A percentile compares a stretch with the other conserved stretches of the same genome.
Evolutionary conservation across 1,140 invertebrate species (phyloP).

Genomic region (Drosophila sechellia): DNA sequence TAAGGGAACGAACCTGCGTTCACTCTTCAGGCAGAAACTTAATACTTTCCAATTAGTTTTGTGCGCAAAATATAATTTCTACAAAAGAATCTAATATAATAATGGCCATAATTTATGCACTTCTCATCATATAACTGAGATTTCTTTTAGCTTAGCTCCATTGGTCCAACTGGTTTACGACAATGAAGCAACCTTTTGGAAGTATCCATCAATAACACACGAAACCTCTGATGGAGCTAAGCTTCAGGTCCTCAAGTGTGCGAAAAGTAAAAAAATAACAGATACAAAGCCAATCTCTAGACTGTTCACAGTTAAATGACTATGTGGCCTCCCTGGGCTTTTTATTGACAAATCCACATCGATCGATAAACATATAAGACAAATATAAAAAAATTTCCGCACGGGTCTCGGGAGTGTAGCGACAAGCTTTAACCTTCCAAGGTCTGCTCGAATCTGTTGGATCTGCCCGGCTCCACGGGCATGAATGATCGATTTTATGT

Average conservation of each 20-base stretch:
- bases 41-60: slow-evolving; percentile 35
- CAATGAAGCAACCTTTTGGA: slow-evolving; percentile 53
- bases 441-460: slow-evolving; percentile 48
- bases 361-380: slow-evolving; percentile 68
- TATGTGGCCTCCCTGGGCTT: slow-evolving; percentile 66
- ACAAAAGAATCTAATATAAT: slow-evolving; percentile 9
- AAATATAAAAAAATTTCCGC: slow-evolving; percentile 69
- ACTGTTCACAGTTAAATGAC: slow-evolving; percentile 62
- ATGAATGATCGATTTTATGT: slow-evolving; percentile 79
- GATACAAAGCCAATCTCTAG: slow-evolving; percentile 36
- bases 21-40: slow-evolving; percentile 3
- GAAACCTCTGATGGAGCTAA: slow-evolving; percentile 22
- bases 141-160: slow-evolving; percentile 25
- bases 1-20: slow-evolving; percentile 23
- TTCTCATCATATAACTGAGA: slow-evolving; percentile 35
- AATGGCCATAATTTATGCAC: slow-evolving; percentile 18
- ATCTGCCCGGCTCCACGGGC: slow-evolving; percentile 35
- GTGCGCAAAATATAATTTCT: slow-evolving; percentile 8
- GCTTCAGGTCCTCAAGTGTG: slow-evolving; percentile 42
- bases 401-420: slow-evolving; percentile 41
- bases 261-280: slow-evolving; percentile 27
- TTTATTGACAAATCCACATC: slow-evolving; percentile 69
- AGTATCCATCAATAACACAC: slow-evolving; percentile 51
- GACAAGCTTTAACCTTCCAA: slow-evolving; percentile 69
- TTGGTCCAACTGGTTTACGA: slow-evolving; percentile 52